Percentiles rank a stretch among this genome's conserved stretches.
phyloP scores from a whole-genome alignment of 2,888 invertebrate species.

The Limnephilus marmoratus region DNA sequence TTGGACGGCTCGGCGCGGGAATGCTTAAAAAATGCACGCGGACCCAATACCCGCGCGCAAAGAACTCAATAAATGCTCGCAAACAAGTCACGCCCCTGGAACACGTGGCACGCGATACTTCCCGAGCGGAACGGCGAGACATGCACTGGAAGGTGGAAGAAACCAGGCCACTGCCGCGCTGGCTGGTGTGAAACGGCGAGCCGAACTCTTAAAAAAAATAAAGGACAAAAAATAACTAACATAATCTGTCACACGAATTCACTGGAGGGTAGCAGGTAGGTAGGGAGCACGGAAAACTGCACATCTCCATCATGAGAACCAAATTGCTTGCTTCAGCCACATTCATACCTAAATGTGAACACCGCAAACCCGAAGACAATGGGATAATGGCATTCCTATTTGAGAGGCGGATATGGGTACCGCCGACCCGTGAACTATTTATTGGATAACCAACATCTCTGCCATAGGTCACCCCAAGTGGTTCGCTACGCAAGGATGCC shows the following conservation, averaged over 20 bases:
- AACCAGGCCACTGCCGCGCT: neutral
- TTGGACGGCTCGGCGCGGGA: slow-evolving; percentile 14
- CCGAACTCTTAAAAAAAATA: neutral
- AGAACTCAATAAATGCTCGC: neutral
- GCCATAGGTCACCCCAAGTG: too few species aligned
- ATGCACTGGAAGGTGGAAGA: neutral
- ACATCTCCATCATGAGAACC: neutral
- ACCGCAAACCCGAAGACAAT: too few species aligned
- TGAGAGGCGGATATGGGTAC: too few species aligned
- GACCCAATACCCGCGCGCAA: neutral
- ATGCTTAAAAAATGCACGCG: slow-evolving; percentile 11
- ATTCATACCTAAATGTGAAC: neutral
- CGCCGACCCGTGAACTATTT: too few species aligned
- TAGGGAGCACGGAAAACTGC: too few species aligned
- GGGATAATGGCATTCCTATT: too few species aligned
- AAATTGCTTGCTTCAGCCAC: neutral
- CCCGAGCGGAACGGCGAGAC: neutral
- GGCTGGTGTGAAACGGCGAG: neutral
- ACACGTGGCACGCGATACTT: neutral
- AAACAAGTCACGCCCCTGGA: neutral
- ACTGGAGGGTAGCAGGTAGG: neutral
- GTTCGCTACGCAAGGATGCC: too few species aligned
- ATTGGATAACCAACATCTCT: too few species aligned
- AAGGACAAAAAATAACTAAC: neutral
- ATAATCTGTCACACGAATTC: neutral